These are phyloP conservation scores for Microcebus griseorufus DNA, from an alignment of 2,113 vertebrate genomes.

Conservation along the genomic window DNA sequence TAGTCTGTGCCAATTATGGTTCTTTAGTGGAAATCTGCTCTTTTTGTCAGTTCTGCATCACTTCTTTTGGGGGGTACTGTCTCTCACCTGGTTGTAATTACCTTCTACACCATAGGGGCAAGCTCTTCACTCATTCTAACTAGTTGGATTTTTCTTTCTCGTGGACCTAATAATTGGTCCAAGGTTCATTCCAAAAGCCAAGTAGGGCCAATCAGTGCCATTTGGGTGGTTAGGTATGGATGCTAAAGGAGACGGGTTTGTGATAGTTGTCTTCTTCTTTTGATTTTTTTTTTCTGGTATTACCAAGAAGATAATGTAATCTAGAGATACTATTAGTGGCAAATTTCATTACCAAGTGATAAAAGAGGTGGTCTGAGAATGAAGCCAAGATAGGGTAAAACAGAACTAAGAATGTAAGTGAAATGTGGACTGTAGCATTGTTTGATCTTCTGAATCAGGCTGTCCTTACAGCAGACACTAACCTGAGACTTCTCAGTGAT, in stretches of 20 bases:
- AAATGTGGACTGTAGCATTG: accelerated
- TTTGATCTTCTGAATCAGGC: not conserved
- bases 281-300: not conserved
- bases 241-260: not conserved
- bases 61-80: not conserved
- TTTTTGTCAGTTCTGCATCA: not conserved
- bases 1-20: not conserved
- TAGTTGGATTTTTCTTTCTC: not conserved
- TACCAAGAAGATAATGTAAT: not conserved
- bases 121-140: not conserved
- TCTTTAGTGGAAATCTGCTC: not conserved
- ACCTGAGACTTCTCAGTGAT: not conserved
- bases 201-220: not conserved
- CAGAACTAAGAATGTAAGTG: not conserved
- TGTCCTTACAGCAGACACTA: not conserved
- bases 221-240: not conserved
- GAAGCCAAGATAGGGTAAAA: not conserved
- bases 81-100: no score
- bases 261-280: no score
- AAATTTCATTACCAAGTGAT: not conserved
- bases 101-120: not conserved
- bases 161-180: not conserved
- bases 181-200: not conserved
- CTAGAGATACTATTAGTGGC: not conserved
- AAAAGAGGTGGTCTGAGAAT: not conserved